Base-by-base conservation (phyloP, 1,140 invertebrate species). In the Drosophila lini region DNA sequence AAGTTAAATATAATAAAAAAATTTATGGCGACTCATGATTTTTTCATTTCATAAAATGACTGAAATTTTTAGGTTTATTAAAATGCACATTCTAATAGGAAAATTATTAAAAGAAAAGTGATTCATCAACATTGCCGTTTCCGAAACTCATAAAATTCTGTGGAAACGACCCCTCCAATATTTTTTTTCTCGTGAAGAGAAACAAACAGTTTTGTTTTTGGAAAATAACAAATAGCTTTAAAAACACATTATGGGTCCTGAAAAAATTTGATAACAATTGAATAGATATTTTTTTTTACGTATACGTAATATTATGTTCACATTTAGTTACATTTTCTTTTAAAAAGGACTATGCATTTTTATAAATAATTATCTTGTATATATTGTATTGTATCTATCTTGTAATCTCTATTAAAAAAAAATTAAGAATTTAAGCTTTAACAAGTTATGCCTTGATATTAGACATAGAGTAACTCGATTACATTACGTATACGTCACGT, bases 131-230 rank as follows among this genome's bases (percentile, higher is more conserved):
- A 3, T 36, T 36, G 50, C 11, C 32, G 31, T 36, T 22, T 53
- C 32, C 16, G 32, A 53, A 53, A 53, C 16, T 34, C 48, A 52
- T 52, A 34, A 34, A 52, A 52, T 52, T 52, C 31, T 34, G 10
- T 19, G 11, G 48, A 34, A 52, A 52, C 48, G n/a, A 19, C 16
- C 16, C 5, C 31, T 34, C 16, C 5, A 34, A 53, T 53, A 22
- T 19, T 22, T 36, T 34, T 48, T 28, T 48, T 52, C 34, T 52
- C 8, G 1, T 13, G 7, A 19, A 7, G 3, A 32, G 6, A 13
- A 34, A 16, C 48, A 19, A 34, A 34, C 3, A 8, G 32, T 15
- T 52, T 19, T 8, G n/a, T 52, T 19, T 52, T 34, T 3, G 10
- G 5, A 34, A 19, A 13, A 13, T 13, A 50, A 1, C 16, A 28